Conservation (phyloP, 1,140 invertebrate species). For the Maniola jurtina region DNA sequence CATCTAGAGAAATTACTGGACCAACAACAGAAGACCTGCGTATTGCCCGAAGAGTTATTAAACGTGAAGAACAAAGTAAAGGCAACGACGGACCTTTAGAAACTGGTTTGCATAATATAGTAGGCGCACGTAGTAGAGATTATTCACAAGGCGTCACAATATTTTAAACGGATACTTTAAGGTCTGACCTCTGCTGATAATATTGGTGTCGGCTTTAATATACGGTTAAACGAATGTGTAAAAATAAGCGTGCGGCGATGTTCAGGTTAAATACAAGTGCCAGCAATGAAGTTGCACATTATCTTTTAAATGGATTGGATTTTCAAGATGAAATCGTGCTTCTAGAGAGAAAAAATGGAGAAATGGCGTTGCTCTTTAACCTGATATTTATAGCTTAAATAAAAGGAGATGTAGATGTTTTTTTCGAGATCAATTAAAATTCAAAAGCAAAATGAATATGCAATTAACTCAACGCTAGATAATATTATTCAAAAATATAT, state of each 20-base stretch:
- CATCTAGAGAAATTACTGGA: slow-evolving; percentile 60
- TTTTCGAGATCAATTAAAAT: background rate
- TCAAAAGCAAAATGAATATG: background rate
- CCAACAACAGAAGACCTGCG: slow-evolving; percentile 44
- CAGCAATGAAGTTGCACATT: slow-evolving; percentile 15
- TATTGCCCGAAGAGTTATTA: slow-evolving; percentile 28
- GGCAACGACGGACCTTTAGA: slow-evolving; percentile 29
- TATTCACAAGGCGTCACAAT: slow-evolving; percentile 67
- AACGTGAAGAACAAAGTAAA: slow-evolving; percentile 16
- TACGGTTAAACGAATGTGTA: slow-evolving; percentile 56
- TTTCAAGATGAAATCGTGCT: background rate
- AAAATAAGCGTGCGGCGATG: slow-evolving; percentile 45
- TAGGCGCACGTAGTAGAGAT: slow-evolving; percentile 58
- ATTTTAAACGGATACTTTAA: slow-evolving; percentile 67
- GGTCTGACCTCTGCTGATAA: slow-evolving; percentile 58
- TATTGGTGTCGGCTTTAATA: slow-evolving; percentile 61
- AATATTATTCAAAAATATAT: too few species aligned
- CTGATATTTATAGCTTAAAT: background rate
- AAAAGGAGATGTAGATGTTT: background rate
- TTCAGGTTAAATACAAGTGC: slow-evolving; percentile 22
- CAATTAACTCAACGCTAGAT: background rate
- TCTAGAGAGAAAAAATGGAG: background rate
- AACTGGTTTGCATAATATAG: slow-evolving; percentile 49
- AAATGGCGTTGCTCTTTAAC: background rate
- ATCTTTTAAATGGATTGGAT: slow-evolving; percentile 17